These are phyloP conservation scores for Artemia sinica DNA, from an alignment of 2,888 invertebrate species.

Conservation along the genomic window DNA sequence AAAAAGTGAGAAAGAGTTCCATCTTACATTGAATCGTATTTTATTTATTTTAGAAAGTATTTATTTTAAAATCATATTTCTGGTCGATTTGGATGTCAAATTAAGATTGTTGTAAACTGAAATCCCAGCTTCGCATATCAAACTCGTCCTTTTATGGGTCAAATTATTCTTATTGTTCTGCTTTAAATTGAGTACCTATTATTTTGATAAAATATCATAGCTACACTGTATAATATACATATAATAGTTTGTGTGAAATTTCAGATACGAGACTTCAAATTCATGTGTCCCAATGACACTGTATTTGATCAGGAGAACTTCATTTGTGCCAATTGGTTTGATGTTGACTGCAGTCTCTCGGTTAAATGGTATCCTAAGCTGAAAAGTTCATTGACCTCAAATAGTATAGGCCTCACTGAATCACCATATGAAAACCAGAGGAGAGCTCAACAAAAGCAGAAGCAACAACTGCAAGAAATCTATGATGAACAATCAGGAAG, in stretches of 20 bases:
- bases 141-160: too few species aligned
- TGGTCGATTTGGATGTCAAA: too few species aligned
- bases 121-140: too few species aligned
- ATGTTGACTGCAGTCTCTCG: constrained; percentile 27
- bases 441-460: background rate
- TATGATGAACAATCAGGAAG: constrained; percentile 13
- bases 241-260: constrained; percentile 23
- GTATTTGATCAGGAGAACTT: constrained; percentile 42
- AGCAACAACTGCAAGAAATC: background rate
- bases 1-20: too few species aligned
- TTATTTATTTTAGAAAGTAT: too few species aligned
- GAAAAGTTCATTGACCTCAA: background rate
- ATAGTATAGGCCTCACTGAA: constrained; percentile 13
- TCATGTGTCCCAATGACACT: constrained; percentile 73
- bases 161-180: too few species aligned
- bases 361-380: constrained; percentile 21
- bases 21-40: too few species aligned
- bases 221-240: background rate
- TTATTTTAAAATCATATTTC: too few species aligned
- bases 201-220: background rate
- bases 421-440: constrained; percentile 7
- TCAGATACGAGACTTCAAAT: constrained; percentile 59
- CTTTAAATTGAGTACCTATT: background rate
- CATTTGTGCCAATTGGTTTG: constrained; percentile 29
- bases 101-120: too few species aligned